Base-by-base conservation (phyloP, 2,113 vertebrate species). In the Smithornis capensis region DNA sequence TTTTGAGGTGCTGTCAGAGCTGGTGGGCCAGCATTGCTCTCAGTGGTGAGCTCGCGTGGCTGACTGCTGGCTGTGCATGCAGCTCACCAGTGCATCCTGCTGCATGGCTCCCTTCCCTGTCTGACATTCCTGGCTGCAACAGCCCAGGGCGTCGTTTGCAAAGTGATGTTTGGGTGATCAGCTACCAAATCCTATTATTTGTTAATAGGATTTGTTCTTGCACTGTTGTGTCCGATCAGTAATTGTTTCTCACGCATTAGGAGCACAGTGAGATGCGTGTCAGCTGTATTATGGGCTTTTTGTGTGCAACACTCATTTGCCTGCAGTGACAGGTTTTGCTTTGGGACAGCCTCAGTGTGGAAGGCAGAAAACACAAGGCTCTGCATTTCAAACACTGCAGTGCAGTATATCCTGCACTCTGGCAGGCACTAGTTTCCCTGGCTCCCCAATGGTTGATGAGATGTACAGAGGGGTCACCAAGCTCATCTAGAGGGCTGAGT, bases 191-290 rank as follows among this genome's bases (percentile, higher is more conserved):
- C 76, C 90, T 80, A 55, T 96, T 96, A 93, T 96, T 96, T 60
- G 52, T 92, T 96, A 95, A 96, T 83, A 62, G 90, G 93, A 96
- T 95, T 97, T 83, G 73, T 95, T 95, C 94, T 86, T 93, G 75
- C 56, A 19, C 44, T 83, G 25, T 64, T 94, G 95, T 96, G 90
- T 94, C 64, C 1, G 1, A 75, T 94, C 42, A 3, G 64, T 90
- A 90, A 92, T 95, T 96, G 87, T 86, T 96, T 95, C 68, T 86
- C 7, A 0, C 0, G 0, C 65, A 64, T 88, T 95, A 74, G 78
- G 79, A 83, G 60, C 64, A 95, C 92, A 95, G 83, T 92, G 69
- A 73, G 70, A 76, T 83, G 63, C 31, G 57, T 63, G 82, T 94
- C 90, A 94, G 92, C 93, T 96, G 85, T 88, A 76, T 90, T 94